A percentile compares a stretch with the other conserved stretches of the same genome.
phyloP scores from a whole-genome alignment of 2,113 vertebrate genomes.

The Hemicordylus capensis region DNA sequence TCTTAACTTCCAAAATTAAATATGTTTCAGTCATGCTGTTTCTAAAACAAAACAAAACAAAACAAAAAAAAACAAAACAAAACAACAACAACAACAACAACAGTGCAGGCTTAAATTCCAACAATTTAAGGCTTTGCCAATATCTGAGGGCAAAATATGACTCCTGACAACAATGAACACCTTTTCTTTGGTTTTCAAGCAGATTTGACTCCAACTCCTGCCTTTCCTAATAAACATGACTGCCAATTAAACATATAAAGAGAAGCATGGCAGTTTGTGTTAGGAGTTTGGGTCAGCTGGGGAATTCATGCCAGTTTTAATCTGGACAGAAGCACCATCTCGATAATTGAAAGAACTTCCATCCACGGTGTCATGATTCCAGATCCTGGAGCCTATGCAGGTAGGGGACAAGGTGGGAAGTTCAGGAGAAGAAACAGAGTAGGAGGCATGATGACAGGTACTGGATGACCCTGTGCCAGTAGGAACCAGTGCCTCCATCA shows the following conservation, averaged over 20 bases:
- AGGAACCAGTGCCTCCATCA: too few relatives aligned
- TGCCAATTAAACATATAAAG: neutral
- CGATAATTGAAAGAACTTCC: neutral
- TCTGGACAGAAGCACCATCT: neutral
- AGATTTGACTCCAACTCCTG: neutral
- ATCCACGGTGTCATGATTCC: too few relatives aligned
- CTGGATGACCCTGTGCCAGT: too few relatives aligned
- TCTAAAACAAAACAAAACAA: slow-evolving; percentile 43
- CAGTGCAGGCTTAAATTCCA: slow-evolving; percentile 3
- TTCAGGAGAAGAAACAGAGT: too few relatives aligned
- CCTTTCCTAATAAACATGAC: neutral
- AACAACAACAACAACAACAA: too few relatives aligned
- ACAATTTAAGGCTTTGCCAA: slow-evolving; percentile 5
- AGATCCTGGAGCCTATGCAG: too few relatives aligned
- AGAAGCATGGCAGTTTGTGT: neutral
- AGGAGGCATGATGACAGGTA: too few relatives aligned
- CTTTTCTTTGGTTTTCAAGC: neutral
- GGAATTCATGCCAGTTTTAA: neutral
- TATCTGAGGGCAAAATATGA: neutral
- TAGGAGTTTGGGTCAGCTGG: neutral
- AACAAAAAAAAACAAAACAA: too few relatives aligned
- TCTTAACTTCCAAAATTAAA: slow-evolving; percentile 16
- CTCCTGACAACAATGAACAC: neutral
- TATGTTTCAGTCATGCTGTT: neutral
- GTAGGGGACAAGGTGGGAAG: too few relatives aligned